Percentiles rank a stretch among this genome's conserved stretches.
phyloP scores from a whole-genome alignment of 2,888 invertebrate species.

The Polymixis flavicincta region DNA sequence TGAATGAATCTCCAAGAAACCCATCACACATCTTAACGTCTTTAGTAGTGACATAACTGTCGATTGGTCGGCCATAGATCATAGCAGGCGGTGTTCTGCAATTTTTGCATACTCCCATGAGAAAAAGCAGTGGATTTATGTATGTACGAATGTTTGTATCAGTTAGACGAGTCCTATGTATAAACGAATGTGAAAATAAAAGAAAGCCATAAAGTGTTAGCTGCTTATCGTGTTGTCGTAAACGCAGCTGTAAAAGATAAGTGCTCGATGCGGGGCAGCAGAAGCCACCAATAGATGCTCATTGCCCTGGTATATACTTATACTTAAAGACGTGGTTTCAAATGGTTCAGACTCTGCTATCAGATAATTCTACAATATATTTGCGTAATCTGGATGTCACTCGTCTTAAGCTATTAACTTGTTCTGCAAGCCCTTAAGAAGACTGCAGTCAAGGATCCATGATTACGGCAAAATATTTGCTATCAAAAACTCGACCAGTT shows the following conservation, averaged over 20 bases:
- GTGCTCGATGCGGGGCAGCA: constrained; percentile 28
- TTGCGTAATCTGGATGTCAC: background rate
- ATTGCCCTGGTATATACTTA: constrained; percentile 2
- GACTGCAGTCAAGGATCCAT: background rate
- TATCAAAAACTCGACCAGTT: background rate
- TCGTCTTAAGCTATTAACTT: background rate
- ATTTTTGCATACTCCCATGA: background rate
- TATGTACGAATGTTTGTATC: background rate
- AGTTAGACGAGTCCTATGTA: background rate
- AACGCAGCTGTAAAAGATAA: constrained; percentile 46
- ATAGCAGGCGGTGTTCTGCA: background rate
- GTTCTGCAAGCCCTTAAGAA: too few species aligned
- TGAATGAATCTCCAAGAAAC: background rate
- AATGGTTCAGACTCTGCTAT: background rate
- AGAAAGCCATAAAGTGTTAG: constrained; percentile 35
- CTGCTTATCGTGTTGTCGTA: constrained; percentile 40
- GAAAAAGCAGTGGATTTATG: background rate
- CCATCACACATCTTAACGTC: background rate
- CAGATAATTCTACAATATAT: background rate
- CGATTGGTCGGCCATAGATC: background rate
- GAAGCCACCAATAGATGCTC: constrained; percentile 5
- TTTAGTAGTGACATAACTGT: background rate
- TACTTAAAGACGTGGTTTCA: background rate
- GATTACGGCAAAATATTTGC: background rate
- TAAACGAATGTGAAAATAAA: constrained; percentile 43